A percentile compares a stretch with the other conserved stretches of the same genome.
Conservation (phyloP, 2,888 invertebrate species). For the Cactoblastis cactorum region DNA sequence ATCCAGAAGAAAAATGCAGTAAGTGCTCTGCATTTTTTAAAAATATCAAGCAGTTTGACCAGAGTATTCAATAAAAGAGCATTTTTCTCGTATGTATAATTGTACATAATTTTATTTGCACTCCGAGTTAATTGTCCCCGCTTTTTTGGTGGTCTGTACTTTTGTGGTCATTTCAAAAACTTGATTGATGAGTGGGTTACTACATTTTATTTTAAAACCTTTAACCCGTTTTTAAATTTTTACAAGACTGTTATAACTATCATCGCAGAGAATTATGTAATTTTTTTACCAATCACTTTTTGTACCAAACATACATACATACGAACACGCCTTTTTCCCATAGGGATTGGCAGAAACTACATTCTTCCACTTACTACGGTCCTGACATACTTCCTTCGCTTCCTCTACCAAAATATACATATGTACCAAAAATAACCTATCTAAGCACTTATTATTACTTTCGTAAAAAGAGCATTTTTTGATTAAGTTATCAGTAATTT, state of each 20-base stretch:
- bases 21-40: conserved; percentile 1
- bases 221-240: background rate
- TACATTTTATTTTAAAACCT: conserved; percentile 27
- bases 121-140: conserved; percentile 36
- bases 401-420: too few species aligned
- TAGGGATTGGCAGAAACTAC: too few species aligned
- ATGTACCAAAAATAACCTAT: too few species aligned
- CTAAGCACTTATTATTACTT: too few species aligned
- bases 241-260: background rate
- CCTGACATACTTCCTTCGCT: too few species aligned
- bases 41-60: conserved; percentile 26
- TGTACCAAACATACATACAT: too few species aligned
- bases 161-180: conserved; percentile 36
- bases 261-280: too few species aligned
- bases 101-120: conserved; percentile 50
- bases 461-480: too few species aligned
- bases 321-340: too few species aligned
- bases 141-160: conserved; percentile 51
- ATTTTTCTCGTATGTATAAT: conserved; percentile 32
- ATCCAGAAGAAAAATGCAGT: background rate
- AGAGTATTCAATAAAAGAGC: conserved; percentile 45
- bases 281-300: too few species aligned
- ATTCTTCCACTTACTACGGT: too few species aligned
- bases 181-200: conserved; percentile 27
- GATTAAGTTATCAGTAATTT: too few species aligned